Evolutionary conservation across 2,888 invertebrate species (phyloP).

Genomic region (Disparrhopalites patrizii): DNA sequence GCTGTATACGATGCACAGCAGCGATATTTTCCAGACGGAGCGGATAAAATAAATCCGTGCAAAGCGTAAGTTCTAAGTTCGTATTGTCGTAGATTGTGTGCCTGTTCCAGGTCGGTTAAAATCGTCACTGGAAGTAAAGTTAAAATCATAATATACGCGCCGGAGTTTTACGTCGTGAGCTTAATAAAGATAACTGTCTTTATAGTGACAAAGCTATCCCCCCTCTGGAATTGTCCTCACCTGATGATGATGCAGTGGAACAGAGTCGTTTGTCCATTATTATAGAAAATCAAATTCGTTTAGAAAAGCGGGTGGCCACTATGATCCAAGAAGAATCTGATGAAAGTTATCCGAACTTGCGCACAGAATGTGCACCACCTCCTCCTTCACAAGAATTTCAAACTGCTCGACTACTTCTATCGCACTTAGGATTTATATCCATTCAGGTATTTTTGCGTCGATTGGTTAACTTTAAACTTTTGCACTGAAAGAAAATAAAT

Average conservation of each 20-base stretch:
- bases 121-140: not conserved
- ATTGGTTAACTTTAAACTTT: too few relatives aligned
- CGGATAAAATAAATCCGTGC: slow-evolving; percentile 72
- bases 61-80: slow-evolving; percentile 63
- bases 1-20: slow-evolving; percentile 66
- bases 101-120: too few relatives aligned
- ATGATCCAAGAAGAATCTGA: slow-evolving; percentile 45
- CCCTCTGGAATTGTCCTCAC: slow-evolving; percentile 60
- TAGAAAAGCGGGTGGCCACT: slow-evolving; percentile 43
- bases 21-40: slow-evolving; percentile 73
- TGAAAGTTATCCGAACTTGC: slow-evolving; percentile 43
- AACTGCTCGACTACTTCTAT: slow-evolving; percentile 88
- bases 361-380: slow-evolving; percentile 69
- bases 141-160: too few relatives aligned
- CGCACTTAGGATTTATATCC: slow-evolving; percentile 87
- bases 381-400: slow-evolving; percentile 87
- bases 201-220: slow-evolving; percentile 85
- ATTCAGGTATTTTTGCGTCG: too few relatives aligned
- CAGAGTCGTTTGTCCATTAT: slow-evolving; percentile 68
- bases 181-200: too few relatives aligned
- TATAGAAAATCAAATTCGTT: slow-evolving; percentile 60
- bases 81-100: too few relatives aligned
- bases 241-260: slow-evolving; percentile 53
- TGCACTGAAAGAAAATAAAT: too few relatives aligned
- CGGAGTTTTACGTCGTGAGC: too few relatives aligned